Evolutionary conservation across 2,113 vertebrate species (phyloP).

Genomic region (Scytalopus superciliaris): DNA sequence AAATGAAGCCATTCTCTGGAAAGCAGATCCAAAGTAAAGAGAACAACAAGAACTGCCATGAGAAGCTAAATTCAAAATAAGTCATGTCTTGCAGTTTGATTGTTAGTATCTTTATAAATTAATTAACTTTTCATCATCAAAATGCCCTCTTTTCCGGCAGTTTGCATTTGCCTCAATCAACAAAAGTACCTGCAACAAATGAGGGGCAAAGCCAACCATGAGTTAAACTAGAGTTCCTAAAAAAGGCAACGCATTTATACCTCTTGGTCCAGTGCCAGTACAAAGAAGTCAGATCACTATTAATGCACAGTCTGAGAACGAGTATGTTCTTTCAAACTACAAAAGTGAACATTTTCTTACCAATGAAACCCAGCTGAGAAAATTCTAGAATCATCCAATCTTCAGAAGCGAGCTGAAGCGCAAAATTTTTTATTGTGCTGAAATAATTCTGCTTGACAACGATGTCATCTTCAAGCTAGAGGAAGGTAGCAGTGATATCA

Average conservation of each 20-base stretch:
- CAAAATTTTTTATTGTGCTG: slow-evolving; percentile 99
- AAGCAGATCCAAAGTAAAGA: not conserved
- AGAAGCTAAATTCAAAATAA: not conserved
- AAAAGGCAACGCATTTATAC: not conserved
- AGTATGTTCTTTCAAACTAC: not conserved
- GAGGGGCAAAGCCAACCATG: not conserved
- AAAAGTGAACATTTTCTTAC: slow-evolving; percentile 74
- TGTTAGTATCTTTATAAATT: not conserved
- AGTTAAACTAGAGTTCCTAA: not conserved
- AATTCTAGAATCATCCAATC: slow-evolving; percentile 99
- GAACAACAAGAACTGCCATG: not conserved
- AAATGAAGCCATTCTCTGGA: not conserved
- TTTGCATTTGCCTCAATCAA: not conserved
- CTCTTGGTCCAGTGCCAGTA: not conserved
- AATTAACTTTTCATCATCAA: not conserved
- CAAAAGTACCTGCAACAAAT: not conserved
- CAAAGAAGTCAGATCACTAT: not conserved
- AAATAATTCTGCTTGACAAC: slow-evolving; percentile 99
- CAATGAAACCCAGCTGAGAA: slow-evolving; percentile 97
- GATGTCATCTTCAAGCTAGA: slow-evolving; percentile 97
- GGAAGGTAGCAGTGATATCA: slow-evolving; percentile 36
- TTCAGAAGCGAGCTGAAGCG: slow-evolving; percentile 94
- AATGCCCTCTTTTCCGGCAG: not conserved
- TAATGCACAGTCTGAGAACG: not conserved
- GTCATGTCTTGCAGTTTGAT: not conserved